phyloP scores from a whole-genome alignment of 2,888 invertebrate genomes.

The Oxycera nigricornis region DNA sequence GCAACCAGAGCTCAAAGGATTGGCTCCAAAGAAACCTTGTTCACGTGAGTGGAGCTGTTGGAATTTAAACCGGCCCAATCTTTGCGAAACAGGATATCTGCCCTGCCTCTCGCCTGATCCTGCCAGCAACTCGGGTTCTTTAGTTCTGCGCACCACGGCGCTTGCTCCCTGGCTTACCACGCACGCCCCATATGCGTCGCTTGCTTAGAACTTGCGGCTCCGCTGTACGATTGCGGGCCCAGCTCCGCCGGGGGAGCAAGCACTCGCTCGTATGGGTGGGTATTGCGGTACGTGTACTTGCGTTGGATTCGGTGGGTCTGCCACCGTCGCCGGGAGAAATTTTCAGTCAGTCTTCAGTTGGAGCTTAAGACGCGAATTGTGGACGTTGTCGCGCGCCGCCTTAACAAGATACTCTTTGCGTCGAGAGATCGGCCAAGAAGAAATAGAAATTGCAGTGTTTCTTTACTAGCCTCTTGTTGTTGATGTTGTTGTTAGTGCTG shows the following conservation, averaged over 20 bases:
- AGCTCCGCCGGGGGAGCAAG: background rate
- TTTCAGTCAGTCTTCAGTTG: conserved; percentile 58
- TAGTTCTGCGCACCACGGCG: no score
- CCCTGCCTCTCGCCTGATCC: no score
- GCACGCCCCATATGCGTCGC: no score
- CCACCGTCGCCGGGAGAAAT: conserved; percentile 58
- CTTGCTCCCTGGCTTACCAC: no score
- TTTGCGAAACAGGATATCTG: no score
- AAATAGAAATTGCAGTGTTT: conserved; percentile 37
- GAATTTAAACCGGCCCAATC: no score
- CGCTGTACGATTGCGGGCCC: background rate
- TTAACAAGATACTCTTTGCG: background rate
- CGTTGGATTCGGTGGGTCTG: background rate
- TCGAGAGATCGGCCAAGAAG: conserved; percentile 1
- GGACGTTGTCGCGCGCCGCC: background rate
- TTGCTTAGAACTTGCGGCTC: no score
- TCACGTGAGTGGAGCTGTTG: no score
- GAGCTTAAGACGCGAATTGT: conserved; percentile 32
- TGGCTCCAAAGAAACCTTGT: no score
- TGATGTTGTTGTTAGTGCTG: background rate
- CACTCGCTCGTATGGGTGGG: background rate
- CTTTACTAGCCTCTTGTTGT: conserved; percentile 15
- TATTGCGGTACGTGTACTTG: background rate
- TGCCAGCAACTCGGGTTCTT: no score
- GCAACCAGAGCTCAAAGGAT: no score